Conservation (phyloP, 2,797 vertebrate genomes). For the Epinephelus coioides region DNA sequence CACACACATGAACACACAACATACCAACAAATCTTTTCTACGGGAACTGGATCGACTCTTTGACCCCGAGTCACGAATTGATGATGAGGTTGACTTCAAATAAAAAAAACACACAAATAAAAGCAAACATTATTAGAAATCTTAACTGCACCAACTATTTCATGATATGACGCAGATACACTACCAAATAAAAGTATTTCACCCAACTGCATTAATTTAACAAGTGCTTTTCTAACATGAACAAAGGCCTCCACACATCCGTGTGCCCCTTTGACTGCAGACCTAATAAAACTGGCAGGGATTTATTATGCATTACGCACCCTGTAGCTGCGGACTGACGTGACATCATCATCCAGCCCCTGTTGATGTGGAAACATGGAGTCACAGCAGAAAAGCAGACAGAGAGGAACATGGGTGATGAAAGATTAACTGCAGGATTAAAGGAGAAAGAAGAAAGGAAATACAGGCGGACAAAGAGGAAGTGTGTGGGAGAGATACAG, state of each 20-base stretch:
- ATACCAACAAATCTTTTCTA: slow-evolving; percentile 89
- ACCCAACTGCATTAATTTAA: slow-evolving; percentile 10
- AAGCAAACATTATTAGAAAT: slow-evolving; percentile 27
- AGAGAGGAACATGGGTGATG: slow-evolving; percentile 59
- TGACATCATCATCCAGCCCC: slow-evolving; percentile 85
- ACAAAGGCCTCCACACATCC: slow-evolving; percentile 46
- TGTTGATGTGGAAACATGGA: slow-evolving; percentile 76
- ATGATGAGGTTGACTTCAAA: slow-evolving; percentile 85
- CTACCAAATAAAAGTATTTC: slow-evolving; percentile 16
- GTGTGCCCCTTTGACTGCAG: slow-evolving; percentile 10
- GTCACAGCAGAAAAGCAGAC: slow-evolving; percentile 69
- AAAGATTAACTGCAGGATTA: slow-evolving; percentile 57
- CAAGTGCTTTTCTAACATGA: slow-evolving; percentile 24
- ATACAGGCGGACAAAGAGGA: slow-evolving; percentile 57
- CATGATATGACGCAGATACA: slow-evolving; percentile 18
- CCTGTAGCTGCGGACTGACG: slow-evolving; percentile 87
- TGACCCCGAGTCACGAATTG: slow-evolving; percentile 83
- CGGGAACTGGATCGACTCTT: slow-evolving; percentile 86
- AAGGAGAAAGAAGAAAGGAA: slow-evolving; percentile 63
- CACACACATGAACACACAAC: slow-evolving; percentile 76
- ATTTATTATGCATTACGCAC: slow-evolving; percentile 83
- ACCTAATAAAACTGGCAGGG: slow-evolving; percentile 38
- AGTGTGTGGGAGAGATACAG: slow-evolving; percentile 85
- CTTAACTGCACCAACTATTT: slow-evolving; percentile 4
- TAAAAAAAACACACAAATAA: slow-evolving; percentile 47